Conservation (phyloP, 2,797 vertebrate genomes). For the Oryzias sinensis region DNA sequence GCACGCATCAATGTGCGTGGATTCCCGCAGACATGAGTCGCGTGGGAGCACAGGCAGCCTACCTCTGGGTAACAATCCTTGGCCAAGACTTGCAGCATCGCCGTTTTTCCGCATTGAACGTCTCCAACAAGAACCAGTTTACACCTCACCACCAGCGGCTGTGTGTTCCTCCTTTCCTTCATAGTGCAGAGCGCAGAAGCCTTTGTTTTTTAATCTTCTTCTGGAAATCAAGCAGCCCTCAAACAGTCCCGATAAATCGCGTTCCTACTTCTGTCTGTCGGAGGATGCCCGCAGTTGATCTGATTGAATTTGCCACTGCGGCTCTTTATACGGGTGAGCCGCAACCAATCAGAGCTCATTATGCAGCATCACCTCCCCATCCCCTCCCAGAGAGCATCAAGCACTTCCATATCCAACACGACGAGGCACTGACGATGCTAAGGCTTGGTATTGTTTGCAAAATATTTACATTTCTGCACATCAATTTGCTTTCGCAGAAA, state of each 20-base stretch:
- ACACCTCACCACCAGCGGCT: conserved; percentile 89
- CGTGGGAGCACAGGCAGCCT: conserved; percentile 16
- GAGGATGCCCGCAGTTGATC: conserved; percentile 65
- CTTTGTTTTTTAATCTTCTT: background rate
- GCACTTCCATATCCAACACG: conserved; percentile 8
- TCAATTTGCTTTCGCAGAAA: conserved; percentile 1
- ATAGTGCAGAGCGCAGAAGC: conserved; percentile 58
- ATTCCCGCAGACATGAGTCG: background rate
- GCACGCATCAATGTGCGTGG: background rate
- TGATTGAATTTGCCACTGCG: conserved; percentile 74
- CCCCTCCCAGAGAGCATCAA: conserved; percentile 23
- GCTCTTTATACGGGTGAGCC: conserved; percentile 64
- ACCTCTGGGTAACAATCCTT: conserved; percentile 98
- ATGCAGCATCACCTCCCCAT: conserved; percentile 45
- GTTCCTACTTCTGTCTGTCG: conserved; percentile 1
- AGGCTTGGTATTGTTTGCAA: no score
- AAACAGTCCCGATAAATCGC: conserved; percentile 10
- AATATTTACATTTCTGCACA: no score
- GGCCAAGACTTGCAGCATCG: conserved; percentile 94
- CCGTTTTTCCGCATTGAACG: conserved; percentile 96
- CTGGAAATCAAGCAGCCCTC: conserved; percentile 1
- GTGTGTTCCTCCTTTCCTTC: conserved; percentile 88
- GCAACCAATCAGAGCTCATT: conserved; percentile 71
- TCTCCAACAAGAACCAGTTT: conserved; percentile 95
- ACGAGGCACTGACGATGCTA: conserved; percentile 1